Base-by-base conservation (phyloP, 2,113 vertebrate species). In the Sebastes fasciatus region DNA sequence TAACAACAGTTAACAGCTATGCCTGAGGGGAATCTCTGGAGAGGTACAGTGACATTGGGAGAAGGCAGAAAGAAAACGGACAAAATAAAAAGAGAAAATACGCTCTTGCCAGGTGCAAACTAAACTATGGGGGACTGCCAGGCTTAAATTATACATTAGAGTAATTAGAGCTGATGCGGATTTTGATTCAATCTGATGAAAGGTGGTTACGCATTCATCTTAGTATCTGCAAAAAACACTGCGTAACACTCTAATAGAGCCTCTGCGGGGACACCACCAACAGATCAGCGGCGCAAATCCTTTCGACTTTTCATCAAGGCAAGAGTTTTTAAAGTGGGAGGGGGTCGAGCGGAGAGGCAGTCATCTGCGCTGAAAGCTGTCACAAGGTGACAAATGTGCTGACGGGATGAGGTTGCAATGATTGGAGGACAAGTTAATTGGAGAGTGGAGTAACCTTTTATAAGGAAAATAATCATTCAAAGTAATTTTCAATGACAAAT, bases 1-100 rank as follows among this genome's bases (percentile, higher is more conserved):
- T 93, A 92, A 92, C 91, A 93, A 90, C 82, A 88, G 86, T 92
- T 93, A 86, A 83, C 87, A 88, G 84, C 76, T 71, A 87, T 71
- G 87, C 88, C 87, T 57, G 51, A 77, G 79, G 89, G 86, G 73
- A 76, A 84, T 87, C 70, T 81, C 63, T 86, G 83, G 69, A 89
- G 76, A 89, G 84, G 79, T 86, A 90, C 62, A 21, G 79, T 81
- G 74, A 88, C 82, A 82, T 26, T 79, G 62, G 79, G 78, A 83
- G 74, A 19, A 78, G 45, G 68, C 51, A 60, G 49, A 34, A 80
- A 84, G 45, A 79, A 79, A 81, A 60, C 68, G 19, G 48, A 40
- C 16, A 60, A 79, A 73, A 72, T 63, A 55, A 71, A 61, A 49
- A 68, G 9, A 68, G 6, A 77, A 72, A 62, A 80, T 62, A 61